Base-by-base conservation (phyloP, 2,888 invertebrate genomes). In the Caenorhabditis sinica region DNA sequence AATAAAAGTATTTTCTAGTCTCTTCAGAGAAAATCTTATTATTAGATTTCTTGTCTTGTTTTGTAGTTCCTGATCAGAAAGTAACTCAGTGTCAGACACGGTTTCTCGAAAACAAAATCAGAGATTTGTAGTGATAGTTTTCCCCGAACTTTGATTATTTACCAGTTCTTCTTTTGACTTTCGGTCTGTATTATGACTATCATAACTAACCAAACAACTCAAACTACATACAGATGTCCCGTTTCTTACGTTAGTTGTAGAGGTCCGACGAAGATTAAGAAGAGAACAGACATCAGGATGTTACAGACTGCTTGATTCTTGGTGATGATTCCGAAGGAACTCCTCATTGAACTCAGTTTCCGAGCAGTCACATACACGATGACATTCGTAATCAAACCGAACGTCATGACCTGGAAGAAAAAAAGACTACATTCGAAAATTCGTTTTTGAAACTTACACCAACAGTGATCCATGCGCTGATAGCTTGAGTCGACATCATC, bases 271-370 rank as follows among this genome's bases (percentile, higher is more conserved):
- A 69, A 69, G 9, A 69, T 36, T 15, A 69, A 13, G 17, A 69
- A 69, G 13, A 69, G 17, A 56, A 69, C 11, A 43, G 56, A 69
- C 69, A 69, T 69, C 8, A 53, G 9, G 28, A 69, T 69, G 33
- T 69, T 69, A 25, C 69, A 69, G 30, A 69, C 11, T n/a, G 69
- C 69, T 43, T 69, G 69, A 56, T 56, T 69, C 40, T 56, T 69
- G 1, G 69, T 56, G 40, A 69, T 56, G 25, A 69, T 69, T 40
- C 69, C 69, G 15, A 69, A 69, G 6, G 69, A 69, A 11, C 69
- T 69, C 56, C 69, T 56, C 69, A 69, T 69, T 23, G 69, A 69
- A 53, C 43, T 69, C 56, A 69, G 13, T 40, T 69, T 69, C 25
- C 69, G 20, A 23, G 69, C 69, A 15, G 69, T 69, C 17, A 69